A percentile compares a stretch with the other conserved stretches of the same genome.
Evolutionary conservation across 2,888 invertebrate species (phyloP).

Genomic region (Theretra japonica): DNA sequence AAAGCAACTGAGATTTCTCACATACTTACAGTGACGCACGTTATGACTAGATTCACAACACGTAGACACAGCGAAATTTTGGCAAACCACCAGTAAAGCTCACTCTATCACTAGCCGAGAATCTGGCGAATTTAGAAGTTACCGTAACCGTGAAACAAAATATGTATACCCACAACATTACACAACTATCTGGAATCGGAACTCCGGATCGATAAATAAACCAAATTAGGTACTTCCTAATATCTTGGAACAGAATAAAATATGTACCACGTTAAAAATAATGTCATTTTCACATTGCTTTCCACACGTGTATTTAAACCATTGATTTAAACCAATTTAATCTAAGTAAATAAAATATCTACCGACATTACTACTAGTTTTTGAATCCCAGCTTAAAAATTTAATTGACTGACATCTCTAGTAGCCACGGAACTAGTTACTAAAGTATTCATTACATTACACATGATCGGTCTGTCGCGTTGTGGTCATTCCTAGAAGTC

Average conservation of each 20-base stretch:
- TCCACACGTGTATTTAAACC: too few relatives aligned
- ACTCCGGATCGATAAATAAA: too few relatives aligned
- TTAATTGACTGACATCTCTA: background rate
- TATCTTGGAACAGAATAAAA: too few relatives aligned
- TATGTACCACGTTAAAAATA: too few relatives aligned
- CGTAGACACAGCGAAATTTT: conserved; percentile 45
- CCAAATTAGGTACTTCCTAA: too few relatives aligned
- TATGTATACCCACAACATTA: conserved; percentile 35
- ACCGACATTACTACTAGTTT: background rate
- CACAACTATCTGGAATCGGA: background rate
- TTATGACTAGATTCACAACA: conserved; percentile 45
- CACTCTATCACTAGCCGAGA: conserved; percentile 58
- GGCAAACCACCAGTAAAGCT: conserved; percentile 61
- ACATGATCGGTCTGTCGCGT: background rate
- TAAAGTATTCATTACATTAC: background rate
- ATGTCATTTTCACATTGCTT: too few relatives aligned
- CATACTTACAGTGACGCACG: conserved; percentile 40
- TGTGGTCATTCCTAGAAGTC: conserved; percentile 19
- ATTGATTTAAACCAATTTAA: too few relatives aligned
- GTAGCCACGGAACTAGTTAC: conserved; percentile 11
- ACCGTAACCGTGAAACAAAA: conserved; percentile 49
- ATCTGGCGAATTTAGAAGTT: conserved; percentile 53
- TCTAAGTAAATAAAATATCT: too few relatives aligned
- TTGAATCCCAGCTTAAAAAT: conserved; percentile 10
- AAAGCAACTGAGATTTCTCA: conserved; percentile 45